Base-by-base conservation (phyloP, 1,140 invertebrate species). In the Rhizoglyphus robini region DNA sequence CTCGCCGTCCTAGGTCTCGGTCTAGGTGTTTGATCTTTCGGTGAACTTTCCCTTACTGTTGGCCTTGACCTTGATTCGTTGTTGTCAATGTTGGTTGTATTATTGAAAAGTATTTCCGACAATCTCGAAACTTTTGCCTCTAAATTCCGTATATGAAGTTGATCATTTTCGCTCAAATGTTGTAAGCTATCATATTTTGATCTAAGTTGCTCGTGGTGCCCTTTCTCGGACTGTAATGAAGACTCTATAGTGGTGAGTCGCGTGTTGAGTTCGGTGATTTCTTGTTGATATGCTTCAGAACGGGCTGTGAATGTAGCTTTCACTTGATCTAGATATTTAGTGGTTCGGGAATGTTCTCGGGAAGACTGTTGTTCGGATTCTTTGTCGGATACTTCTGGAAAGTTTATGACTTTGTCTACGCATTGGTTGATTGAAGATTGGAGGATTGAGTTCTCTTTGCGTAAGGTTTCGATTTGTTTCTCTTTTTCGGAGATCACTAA, bases 121-220 rank as follows among this genome's bases (percentile, higher is more conserved):
- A 60, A 60, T 46, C 58, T 1, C 2, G 3, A n/a, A 2, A 60
- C 15, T 27, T 60, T 60, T 32, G 15, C 3, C 15, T 60, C n/a
- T 46, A 60, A 46, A 60, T 60, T 29, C 36, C 13, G 13, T 13
- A 60, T 46, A n/a, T 60, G 15, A n/a, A 60, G 30, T n/a, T 34
- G 32, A 46, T 60, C 58, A 60, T 46, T 60, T 32, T 60, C 58
- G 27, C 27, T 60, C 29, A 60, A 46, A 34, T 60, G 58, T 46
- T 60, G 4, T 11, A 60, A 27, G 11, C 11, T 60, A 20, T 34
- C 58, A 46, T 32, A 60, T 46, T 29, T 2, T 23, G 15, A 27
- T 15, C 38, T 1, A 4, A 60, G 29, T 60, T 15, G 27, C 25
- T 46, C 38, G 29, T 60, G 31, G 1, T 27, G 15, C 1, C 11